phyloP scores from a whole-genome alignment of 2,113 vertebrate species.

The Pangasianodon gigas region DNA sequence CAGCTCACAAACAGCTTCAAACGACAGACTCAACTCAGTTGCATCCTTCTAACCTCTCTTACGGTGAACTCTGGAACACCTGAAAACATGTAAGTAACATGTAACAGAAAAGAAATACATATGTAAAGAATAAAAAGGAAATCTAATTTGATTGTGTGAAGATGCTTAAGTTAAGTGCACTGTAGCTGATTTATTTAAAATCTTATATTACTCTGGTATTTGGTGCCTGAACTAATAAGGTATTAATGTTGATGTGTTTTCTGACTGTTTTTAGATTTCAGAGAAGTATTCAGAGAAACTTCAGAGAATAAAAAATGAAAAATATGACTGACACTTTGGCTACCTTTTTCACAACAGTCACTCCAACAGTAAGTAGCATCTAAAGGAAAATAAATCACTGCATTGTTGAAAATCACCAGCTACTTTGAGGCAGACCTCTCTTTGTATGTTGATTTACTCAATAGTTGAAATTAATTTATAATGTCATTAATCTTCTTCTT shows the following conservation, averaged over 20 bases:
- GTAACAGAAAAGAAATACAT: neutral
- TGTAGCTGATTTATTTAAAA: neutral
- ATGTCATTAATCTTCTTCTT: neutral
- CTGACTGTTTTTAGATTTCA: neutral
- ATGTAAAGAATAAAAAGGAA: neutral
- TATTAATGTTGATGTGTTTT: neutral
- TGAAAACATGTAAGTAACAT: neutral
- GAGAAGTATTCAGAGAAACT: neutral
- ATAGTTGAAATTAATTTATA: neutral
- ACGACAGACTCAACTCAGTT: neutral
- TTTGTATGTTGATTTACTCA: neutral
- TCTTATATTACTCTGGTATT: neutral
- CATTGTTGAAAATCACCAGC: neutral
- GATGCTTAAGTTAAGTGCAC: neutral
- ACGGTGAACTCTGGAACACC: neutral
- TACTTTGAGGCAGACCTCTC: neutral
- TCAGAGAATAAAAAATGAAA: neutral
- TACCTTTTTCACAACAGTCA: neutral
- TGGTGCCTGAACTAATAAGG: neutral
- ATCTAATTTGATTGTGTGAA: neutral
- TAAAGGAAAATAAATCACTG: neutral
- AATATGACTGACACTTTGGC: neutral
- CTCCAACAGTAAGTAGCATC: conserved; percentile 10
- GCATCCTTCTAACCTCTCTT: neutral
- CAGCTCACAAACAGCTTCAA: too few relatives aligned